Evolutionary conservation across 2,797 vertebrate genomes (phyloP), one percentile per base, ranked within the genome.

Genomic region (Sebastes vulpes): DNA sequence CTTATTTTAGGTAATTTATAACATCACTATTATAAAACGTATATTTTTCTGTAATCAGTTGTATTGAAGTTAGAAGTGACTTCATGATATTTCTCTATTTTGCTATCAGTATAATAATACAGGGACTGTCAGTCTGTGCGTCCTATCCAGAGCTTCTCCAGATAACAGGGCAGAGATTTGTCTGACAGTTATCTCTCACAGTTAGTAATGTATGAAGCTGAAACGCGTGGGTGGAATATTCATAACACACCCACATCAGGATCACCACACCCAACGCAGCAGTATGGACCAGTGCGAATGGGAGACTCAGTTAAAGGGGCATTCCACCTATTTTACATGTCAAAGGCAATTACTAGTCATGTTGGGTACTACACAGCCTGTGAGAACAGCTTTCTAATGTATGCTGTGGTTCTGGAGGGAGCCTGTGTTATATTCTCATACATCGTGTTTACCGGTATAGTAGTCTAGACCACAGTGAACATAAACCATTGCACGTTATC

Each of bases 321-420:
- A 85, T 75, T 76, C 65, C 58, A 76, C 84, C 75, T 80, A 83
- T 76, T 82, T 83, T 81, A 69, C 71, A 85, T 77, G 72, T 84
- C 75, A 84, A 54, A 85, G 69, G 80, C 72, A 83, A 75, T 77
- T 59, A 65, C 65, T 9, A 56, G 68, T 76, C 68, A 83, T 65
- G 71, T 72, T 18, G 68, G 63, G 72, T n/a, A 66, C 60, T 29
- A 54, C 73, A 52, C 70, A 58, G 78, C 42, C 67, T 86, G 74
- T 86, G 79, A 88, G 82, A 82, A 82, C 72, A 46, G 72, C 63
- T 66, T 63, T 72, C n/a, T 53, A 67, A 78, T 79, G 70, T 72
- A 59, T 64, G 78, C 61, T 80, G 86, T 82, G 81, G 88, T 87
- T 83, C 18, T 70, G 56, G 46, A 32, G 61, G 46, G 29, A 67